Evolutionary conservation across 2,888 invertebrate species (phyloP).

Genomic region (Lasiommata megera): DNA sequence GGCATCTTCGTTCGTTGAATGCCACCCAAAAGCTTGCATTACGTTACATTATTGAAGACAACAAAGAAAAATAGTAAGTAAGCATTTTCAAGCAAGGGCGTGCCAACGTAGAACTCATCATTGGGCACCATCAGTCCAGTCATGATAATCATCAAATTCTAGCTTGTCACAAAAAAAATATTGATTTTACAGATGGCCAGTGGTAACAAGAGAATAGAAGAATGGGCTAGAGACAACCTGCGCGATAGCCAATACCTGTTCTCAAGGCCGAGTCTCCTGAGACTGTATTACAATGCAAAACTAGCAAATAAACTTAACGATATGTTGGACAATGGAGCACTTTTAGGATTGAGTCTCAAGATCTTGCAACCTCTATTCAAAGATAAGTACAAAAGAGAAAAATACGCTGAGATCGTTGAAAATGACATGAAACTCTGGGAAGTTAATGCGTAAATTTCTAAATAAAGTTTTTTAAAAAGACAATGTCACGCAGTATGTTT

Average conservation of each 20-base stretch:
- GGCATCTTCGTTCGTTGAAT: too few species aligned
- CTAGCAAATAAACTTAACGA: slow-evolving; percentile 85
- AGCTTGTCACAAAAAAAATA: too few species aligned
- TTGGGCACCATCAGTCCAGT: too few species aligned
- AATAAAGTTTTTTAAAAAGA: slow-evolving; percentile 1
- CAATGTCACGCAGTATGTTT: too few species aligned
- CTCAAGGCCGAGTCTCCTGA: slow-evolving; percentile 88
- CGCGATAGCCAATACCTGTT: slow-evolving; percentile 88
- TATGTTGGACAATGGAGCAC: slow-evolving; percentile 88
- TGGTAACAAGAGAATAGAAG: slow-evolving; percentile 87
- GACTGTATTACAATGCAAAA: slow-evolving; percentile 87
- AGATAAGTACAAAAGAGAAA: slow-evolving; percentile 84
- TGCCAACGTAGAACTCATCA: too few species aligned
- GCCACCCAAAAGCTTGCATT: too few species aligned
- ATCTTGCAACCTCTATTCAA: slow-evolving; percentile 88
- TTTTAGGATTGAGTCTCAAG: slow-evolving; percentile 88
- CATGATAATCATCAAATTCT: too few species aligned
- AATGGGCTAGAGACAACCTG: slow-evolving; percentile 86
- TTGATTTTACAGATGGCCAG: slow-evolving; percentile 81
- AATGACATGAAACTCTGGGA: slow-evolving; percentile 94
- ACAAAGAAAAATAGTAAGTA: too few species aligned
- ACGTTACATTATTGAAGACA: too few species aligned
- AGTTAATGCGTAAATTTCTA: slow-evolving; percentile 53
- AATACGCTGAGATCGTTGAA: slow-evolving; percentile 92
- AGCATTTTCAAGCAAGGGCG: too few species aligned